A percentile compares a stretch with the other conserved stretches of the same genome.
phyloP scores from a whole-genome alignment of 2,797 vertebrate species.

The Eutrigla gurnardus region DNA sequence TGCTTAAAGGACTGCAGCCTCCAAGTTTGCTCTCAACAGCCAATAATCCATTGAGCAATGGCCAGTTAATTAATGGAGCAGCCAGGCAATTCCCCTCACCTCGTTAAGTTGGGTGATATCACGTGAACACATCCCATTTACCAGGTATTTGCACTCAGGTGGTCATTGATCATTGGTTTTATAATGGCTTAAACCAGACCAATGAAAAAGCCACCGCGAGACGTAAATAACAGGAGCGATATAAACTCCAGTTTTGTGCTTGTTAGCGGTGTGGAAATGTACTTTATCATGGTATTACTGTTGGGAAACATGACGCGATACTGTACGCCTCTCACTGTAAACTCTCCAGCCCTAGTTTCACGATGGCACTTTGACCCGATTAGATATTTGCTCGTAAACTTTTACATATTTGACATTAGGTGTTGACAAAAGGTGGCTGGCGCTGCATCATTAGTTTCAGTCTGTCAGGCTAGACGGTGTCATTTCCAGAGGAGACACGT shows the following conservation, averaged over 20 bases:
- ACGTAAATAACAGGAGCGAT: slow-evolving; percentile 48
- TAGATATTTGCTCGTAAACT: slow-evolving; percentile 23
- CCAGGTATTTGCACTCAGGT: slow-evolving; percentile 40
- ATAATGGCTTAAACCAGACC: slow-evolving; percentile 39
- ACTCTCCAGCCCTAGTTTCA: neutral
- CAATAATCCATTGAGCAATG: slow-evolving; percentile 32
- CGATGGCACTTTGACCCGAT: neutral
- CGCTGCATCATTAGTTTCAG: slow-evolving; percentile 47
- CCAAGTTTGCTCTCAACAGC: slow-evolving; percentile 12
- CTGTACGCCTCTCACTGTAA: neutral
- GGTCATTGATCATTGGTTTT: slow-evolving; percentile 61
- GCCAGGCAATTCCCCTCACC: slow-evolving; percentile 18
- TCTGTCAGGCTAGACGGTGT: slow-evolving; percentile 16
- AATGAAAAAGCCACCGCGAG: slow-evolving; percentile 47
- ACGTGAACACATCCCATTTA: slow-evolving; percentile 25
- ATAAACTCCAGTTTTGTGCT: slow-evolving; percentile 41
- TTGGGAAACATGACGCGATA: slow-evolving; percentile 1
- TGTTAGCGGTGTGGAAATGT: slow-evolving; percentile 26
- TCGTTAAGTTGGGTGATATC: slow-evolving; percentile 38
- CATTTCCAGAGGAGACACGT: slow-evolving; percentile 19
- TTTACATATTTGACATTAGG: slow-evolving; percentile 49
- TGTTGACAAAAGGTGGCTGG: slow-evolving; percentile 12
- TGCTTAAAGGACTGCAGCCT: slow-evolving; percentile 10
- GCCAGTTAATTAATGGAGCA: slow-evolving; percentile 56
- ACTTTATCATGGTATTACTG: slow-evolving; percentile 34